phyloP scores from a whole-genome alignment of 2,113 vertebrate genomes.

The Heterotis niloticus region DNA sequence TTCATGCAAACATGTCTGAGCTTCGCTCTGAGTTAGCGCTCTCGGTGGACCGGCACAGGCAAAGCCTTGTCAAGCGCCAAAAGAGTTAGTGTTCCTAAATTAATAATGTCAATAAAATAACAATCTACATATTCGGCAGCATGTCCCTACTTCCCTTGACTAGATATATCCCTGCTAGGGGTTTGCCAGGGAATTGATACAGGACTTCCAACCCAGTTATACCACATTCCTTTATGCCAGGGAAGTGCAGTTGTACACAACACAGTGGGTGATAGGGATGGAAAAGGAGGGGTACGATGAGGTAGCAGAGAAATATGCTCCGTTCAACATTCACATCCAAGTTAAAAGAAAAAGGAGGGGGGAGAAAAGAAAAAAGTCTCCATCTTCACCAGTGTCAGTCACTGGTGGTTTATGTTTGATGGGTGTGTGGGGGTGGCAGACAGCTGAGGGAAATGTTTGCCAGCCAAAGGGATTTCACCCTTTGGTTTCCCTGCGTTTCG shows the following conservation, averaged over 20 bases:
- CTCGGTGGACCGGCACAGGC: not conserved
- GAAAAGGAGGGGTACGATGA: not conserved
- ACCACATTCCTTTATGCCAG: not conserved
- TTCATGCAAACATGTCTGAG: not conserved
- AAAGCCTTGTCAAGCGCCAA: not conserved
- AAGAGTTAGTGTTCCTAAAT: slow-evolving; percentile 5
- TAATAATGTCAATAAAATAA: slow-evolving; percentile 24
- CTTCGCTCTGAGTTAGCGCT: not conserved
- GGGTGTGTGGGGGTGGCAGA: not conserved
- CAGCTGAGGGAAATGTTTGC: not conserved
- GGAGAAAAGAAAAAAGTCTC: no score
- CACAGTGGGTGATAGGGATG: not conserved
- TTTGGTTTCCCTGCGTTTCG: not conserved
- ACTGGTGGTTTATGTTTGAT: not conserved
- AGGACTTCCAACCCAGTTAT: not conserved
- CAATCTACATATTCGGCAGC: not conserved
- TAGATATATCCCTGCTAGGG: not conserved
- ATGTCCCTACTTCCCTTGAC: not conserved
- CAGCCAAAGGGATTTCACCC: not conserved
- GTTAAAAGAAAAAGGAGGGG: no score
- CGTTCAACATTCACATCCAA: not conserved
- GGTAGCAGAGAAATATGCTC: not conserved
- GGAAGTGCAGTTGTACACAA: no score
- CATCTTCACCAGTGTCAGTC: not conserved
- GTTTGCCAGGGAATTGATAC: not conserved